Conservation (phyloP, 2,113 vertebrate genomes). For the Sebastes schlegelii region DNA sequence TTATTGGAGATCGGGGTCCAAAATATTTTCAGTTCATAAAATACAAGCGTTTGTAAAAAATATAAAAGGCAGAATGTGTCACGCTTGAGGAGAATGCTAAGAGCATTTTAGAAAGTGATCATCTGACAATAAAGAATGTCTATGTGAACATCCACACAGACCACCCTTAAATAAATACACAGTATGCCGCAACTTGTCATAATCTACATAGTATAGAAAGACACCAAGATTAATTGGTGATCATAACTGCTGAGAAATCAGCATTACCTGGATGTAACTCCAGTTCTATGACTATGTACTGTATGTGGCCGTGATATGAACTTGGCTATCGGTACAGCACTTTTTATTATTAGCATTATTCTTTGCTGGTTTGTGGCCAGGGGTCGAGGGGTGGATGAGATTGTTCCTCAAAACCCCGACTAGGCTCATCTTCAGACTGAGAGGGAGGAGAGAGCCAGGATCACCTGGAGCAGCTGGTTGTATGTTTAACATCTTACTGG, state of each 20-base stretch:
- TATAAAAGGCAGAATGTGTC: slow-evolving; percentile 64
- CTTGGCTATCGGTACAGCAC: background rate
- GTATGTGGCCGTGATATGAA: background rate
- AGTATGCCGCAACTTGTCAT: slow-evolving; percentile 9
- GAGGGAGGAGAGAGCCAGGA: background rate
- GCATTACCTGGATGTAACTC: background rate
- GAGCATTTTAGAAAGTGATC: slow-evolving; percentile 14
- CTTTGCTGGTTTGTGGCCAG: background rate
- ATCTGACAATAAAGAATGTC: slow-evolving; percentile 8
- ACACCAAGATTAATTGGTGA: background rate
- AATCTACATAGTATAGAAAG: background rate
- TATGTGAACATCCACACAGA: background rate
- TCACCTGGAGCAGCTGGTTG: background rate
- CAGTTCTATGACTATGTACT: background rate
- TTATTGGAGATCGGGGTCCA: slow-evolving; percentile 47
- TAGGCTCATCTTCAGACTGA: slow-evolving; percentile 1
- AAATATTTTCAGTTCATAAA: slow-evolving; percentile 65
- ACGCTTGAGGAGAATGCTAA: slow-evolving; percentile 79
- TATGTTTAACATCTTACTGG: slow-evolving; percentile 8
- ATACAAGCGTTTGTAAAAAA: slow-evolving; percentile 64
- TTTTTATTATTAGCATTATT: background rate
- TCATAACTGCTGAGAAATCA: background rate
- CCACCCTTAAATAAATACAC: background rate
- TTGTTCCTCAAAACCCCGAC: background rate
- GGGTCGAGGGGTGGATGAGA: background rate